A percentile compares a stretch with the other conserved stretches of the same genome.
phyloP scores from a whole-genome alignment of 2,888 invertebrate genomes.

The Phaonia tiefii region DNA sequence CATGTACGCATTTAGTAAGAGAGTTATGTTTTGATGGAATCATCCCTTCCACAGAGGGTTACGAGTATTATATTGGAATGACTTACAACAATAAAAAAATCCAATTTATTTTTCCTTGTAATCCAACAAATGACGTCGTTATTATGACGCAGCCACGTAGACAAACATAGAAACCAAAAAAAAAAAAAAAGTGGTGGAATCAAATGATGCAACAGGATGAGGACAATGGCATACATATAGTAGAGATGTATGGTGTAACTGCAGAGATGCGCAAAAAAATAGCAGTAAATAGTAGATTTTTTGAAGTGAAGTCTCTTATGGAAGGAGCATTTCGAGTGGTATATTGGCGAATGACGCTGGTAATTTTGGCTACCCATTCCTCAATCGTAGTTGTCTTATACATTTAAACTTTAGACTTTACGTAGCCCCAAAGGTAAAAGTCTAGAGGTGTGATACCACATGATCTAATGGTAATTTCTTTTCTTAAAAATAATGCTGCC shows the following conservation, averaged over 20 bases:
- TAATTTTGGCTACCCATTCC: no score
- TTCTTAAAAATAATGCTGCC: no score
- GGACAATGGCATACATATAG: not conserved
- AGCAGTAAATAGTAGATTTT: no score
- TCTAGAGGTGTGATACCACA: no score
- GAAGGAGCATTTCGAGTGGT: no score
- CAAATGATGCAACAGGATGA: conserved; percentile 6
- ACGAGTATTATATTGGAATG: conserved; percentile 3
- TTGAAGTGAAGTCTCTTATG: no score
- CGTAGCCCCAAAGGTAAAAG: no score
- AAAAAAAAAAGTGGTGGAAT: conserved; percentile 2
- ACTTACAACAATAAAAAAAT: conserved; percentile 30
- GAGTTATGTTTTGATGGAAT: not conserved
- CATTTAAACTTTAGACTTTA: no score
- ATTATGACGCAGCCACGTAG: conserved; percentile 58
- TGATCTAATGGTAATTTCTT: no score
- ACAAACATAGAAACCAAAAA: not conserved
- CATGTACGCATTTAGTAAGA: not conserved
- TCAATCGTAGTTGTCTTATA: no score
- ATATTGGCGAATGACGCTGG: no score
- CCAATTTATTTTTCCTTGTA: conserved; percentile 46
- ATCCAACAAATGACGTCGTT: conserved; percentile 59
- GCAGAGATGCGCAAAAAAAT: not conserved
- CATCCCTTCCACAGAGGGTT: conserved; percentile 13
- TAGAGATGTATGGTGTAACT: not conserved